Base-by-base conservation (phyloP, 2,113 vertebrate species). In the Himantopus leucocephalus region DNA sequence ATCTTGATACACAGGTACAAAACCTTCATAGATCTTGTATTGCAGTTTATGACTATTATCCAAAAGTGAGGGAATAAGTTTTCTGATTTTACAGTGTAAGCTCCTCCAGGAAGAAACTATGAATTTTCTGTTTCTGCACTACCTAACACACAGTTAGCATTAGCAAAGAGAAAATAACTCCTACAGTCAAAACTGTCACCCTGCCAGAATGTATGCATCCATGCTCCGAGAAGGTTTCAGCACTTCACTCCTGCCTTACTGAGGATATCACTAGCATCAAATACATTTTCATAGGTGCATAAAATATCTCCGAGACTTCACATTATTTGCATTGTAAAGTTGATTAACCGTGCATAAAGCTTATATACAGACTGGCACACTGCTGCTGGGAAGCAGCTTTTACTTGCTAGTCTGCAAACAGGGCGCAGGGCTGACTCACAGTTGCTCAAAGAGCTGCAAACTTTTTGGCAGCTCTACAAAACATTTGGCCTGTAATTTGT, bases 351-450 rank as follows among this genome's bases (percentile, higher is more conserved):
- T 81, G 80, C 80, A 79, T 56, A 94, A 89, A 92, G 73, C 39
- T 87, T 32, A 84, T 11, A 78, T 30, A 37, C 23, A 63, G 53
- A 45, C 37, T 3, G 2, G 56, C 52, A 71, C 32, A 2, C 15
- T 48, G 73, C 80, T 94, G 58, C 84, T 79, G 58, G 52, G 92
- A 95, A 43, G 45, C 70, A 75, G 78, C 91, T 85, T 85, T 82
- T 75, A 66, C 80, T 87, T 79, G 56, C 3, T 2, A 81, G 45
- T 17, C 80, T 79, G 73, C 76, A 92, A 88, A 85, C 0, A 84
- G 88, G 78, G 85, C 37, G 17, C 79, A 88, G 73, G 55, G 91
- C 84, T 95, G 92, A 94, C 91, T 93, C 94, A 96, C 77, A 91
- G 76, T 18, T 66, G 70, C 67, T 96, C 83, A 64, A 94, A 81